Conservation (phyloP, 1,140 invertebrate genomes). For the Eumaeus atala region DNA sequence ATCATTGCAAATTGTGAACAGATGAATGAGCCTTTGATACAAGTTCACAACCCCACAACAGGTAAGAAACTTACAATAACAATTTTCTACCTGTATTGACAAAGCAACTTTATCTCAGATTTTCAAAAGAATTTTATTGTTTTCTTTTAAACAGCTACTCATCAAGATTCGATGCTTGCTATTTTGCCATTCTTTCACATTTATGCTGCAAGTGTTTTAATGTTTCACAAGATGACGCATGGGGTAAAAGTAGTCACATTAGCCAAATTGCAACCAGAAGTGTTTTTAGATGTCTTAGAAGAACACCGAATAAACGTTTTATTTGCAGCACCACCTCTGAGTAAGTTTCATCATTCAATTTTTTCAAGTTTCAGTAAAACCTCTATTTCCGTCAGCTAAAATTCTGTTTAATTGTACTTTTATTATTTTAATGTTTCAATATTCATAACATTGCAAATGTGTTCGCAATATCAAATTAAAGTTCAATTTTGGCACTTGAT, state of each 20-base stretch:
- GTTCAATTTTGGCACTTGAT: too few relatives aligned
- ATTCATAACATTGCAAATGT: too few relatives aligned
- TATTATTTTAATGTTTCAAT: too few relatives aligned
- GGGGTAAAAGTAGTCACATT: constrained; percentile 83
- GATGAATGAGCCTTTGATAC: constrained; percentile 52
- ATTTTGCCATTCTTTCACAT: constrained; percentile 92
- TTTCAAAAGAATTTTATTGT: constrained; percentile 8
- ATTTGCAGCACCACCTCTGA: constrained; percentile 77
- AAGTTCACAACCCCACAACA: constrained; percentile 48
- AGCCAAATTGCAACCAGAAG: constrained; percentile 81
- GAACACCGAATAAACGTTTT: constrained; percentile 76
- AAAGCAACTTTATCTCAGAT: not conserved
- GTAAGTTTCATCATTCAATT: constrained; percentile 52
- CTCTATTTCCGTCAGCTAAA: not conserved
- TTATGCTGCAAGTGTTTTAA: constrained; percentile 81
- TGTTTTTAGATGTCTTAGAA: constrained; percentile 74
- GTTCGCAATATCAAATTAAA: too few relatives aligned
- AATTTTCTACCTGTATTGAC: not conserved
- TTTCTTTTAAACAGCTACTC: constrained; percentile 55
- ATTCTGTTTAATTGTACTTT: too few relatives aligned
- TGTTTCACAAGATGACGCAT: constrained; percentile 74
- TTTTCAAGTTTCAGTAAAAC: not conserved
- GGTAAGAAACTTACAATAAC: constrained; percentile 24
- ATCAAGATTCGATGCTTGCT: constrained; percentile 76
- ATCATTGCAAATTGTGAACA: constrained; percentile 75